These are phyloP conservation scores for Lasioglossum albipes DNA, from an alignment of 1,140 invertebrate species.

Conservation along the genomic window DNA sequence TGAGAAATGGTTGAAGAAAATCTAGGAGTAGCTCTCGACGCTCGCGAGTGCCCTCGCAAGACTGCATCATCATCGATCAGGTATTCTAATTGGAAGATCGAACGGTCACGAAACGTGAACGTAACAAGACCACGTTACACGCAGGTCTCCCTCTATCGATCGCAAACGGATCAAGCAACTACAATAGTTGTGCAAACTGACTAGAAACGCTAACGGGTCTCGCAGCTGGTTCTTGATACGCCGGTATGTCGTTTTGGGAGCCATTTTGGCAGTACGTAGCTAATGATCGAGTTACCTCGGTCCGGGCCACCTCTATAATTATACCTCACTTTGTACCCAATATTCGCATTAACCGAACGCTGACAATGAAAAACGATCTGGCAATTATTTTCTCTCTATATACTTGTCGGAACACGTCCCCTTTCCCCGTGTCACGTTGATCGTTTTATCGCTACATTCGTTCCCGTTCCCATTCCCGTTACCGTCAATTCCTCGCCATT, in stretches of 20 bases:
- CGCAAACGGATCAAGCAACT: slow-evolving; percentile 16
- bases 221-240: slow-evolving; percentile 16
- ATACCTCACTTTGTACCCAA: slow-evolving; percentile 42
- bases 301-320: slow-evolving; percentile 47
- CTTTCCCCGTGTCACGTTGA: slow-evolving; percentile 13
- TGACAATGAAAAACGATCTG: slow-evolving; percentile 48
- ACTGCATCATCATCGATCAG: not conserved
- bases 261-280: slow-evolving; percentile 46
- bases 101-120: not conserved
- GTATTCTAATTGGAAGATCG: not conserved
- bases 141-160: slow-evolving; percentile 46
- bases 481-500: not conserved
- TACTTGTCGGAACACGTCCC: not conserved
- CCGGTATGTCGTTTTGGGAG: slow-evolving; percentile 2
- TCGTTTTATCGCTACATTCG: slow-evolving; percentile 41
- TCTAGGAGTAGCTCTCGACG: no score
- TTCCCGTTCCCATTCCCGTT: not conserved
- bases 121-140: slow-evolving; percentile 25
- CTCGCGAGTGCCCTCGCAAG: no score
- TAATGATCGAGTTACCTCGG: slow-evolving; percentile 50
- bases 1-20: no score
- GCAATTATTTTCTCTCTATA: slow-evolving; percentile 39
- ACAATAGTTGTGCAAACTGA: slow-evolving; percentile 30
- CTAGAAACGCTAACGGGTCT: slow-evolving; percentile 34
- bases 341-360: slow-evolving; percentile 46